Evolutionary conservation across 2,888 invertebrate species (phyloP).

Genomic region (Napeogenes inachia): DNA sequence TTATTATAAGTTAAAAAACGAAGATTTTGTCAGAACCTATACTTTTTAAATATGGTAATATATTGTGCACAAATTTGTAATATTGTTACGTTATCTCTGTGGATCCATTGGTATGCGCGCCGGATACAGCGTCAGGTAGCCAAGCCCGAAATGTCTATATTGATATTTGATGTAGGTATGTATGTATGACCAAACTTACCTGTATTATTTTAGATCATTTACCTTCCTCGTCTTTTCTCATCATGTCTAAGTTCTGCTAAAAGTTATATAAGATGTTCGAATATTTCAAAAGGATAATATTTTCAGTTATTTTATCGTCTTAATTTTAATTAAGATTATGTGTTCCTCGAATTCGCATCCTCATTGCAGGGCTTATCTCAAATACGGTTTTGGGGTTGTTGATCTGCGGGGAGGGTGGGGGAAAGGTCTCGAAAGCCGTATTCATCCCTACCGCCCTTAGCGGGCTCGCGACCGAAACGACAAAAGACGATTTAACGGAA

Average conservation of each 20-base stretch:
- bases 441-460: slow-evolving; percentile 60
- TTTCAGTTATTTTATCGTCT: slow-evolving; percentile 13
- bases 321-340: slow-evolving; percentile 51
- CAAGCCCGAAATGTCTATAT: slow-evolving; percentile 34
- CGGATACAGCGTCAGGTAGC: slow-evolving; percentile 69
- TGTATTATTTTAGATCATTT: too few relatives aligned
- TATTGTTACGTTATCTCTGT: too few relatives aligned
- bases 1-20: too few relatives aligned
- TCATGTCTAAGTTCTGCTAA: too few relatives aligned
- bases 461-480: slow-evolving; percentile 60
- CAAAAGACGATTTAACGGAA: slow-evolving; percentile 49
- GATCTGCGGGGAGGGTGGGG: slow-evolving; percentile 56
- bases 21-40: too few relatives aligned
- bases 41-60: too few relatives aligned
- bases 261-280: neutral
- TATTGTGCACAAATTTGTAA: too few relatives aligned
- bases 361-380: slow-evolving; percentile 59
- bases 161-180: neutral
- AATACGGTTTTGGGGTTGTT: slow-evolving; percentile 69
- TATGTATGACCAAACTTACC: neutral
- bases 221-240: too few relatives aligned
- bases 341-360: slow-evolving; percentile 42
- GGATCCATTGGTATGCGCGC: slow-evolving; percentile 28
- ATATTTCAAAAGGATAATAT: neutral
- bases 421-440: slow-evolving; percentile 48